Evolutionary conservation across 2,797 vertebrate genomes (phyloP).

Genomic region (Euphonia xanthogaster): DNA sequence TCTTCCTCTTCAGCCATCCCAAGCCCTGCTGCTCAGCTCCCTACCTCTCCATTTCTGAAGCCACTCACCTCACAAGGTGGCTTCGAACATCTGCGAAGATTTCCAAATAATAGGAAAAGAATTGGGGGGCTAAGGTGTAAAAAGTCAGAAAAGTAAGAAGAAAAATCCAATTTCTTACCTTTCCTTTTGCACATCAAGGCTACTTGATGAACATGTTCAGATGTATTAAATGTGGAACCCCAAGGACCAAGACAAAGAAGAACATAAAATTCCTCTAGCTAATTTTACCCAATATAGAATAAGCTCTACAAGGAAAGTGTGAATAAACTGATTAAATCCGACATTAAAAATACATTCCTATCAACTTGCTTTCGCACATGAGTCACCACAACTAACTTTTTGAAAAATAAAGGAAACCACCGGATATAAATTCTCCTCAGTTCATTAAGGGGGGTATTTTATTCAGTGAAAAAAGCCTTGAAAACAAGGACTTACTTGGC

Average conservation of each 20-base stretch:
- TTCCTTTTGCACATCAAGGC: not conserved
- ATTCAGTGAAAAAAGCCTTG: slow-evolving; percentile 60
- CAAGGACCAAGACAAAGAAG: not conserved
- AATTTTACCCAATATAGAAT: not conserved
- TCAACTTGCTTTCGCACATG: not conserved
- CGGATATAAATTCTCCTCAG: not conserved
- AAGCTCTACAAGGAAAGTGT: not conserved
- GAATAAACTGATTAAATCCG: slow-evolving; percentile 15
- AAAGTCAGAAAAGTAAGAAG: not conserved
- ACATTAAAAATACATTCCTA: slow-evolving; percentile 27
- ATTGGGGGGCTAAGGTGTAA: not conserved
- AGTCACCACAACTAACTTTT: not conserved
- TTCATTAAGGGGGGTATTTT: slow-evolving; percentile 75
- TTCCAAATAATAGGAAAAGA: not conserved
- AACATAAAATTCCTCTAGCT: not conserved
- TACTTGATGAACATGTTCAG: not conserved
- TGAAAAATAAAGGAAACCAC: not conserved
- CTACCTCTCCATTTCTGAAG: not conserved
- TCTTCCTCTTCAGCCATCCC: not conserved
- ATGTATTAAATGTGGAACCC: not conserved
- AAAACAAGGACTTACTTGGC: slow-evolving; percentile 71
- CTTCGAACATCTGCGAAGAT: not conserved
- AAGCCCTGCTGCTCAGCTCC: not conserved
- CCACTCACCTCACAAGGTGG: not conserved
- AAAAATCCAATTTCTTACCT: not conserved